Base-by-base conservation (phyloP, 2,797 vertebrate species). In the Paedocypris micromegethes region DNA sequence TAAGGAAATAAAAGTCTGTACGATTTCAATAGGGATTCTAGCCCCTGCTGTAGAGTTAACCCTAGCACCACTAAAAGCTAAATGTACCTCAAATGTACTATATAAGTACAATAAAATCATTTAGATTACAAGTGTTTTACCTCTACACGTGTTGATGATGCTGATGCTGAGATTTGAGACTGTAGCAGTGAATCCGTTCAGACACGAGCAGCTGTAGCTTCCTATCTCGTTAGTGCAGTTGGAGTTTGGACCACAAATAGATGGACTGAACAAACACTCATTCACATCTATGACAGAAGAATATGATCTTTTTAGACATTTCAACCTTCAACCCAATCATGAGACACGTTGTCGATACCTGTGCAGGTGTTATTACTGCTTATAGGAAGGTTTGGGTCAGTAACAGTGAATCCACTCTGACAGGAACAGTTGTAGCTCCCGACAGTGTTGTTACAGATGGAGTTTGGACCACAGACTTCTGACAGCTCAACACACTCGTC, bases 171-270 rank as follows among this genome's bases (percentile, higher is more conserved):
- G 39, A 41, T 1, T 51, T 6, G 53, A 62, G 6, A 55, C 57
- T 42, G 46, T 47, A 5, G 2, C 52, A 63, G 37, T 63, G 42
- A 67, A 73, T 52, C 71, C 71, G 42, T 9, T 41, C 65, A 4
- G 3, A 45, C 64, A 73, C 8, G 58, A 62, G 54, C 64, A 72
- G 37, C n/a, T 67, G 57, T 67, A 67, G 5, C 42, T 62, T 67
- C 64, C 64, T 2, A 46, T 48, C 43, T 53, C 46, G 44, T 72
- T 72, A 40, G 44, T 67, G 23, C 50, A 70, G 52, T 9, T 49
- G 40, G 64, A 6, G 49, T 72, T 2, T 23, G 56, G 55, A 7
- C 62, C 69, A 72, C 69, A 72, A 2, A 42, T 3, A 42, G 40
- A 9, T 43, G 9, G 3, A 58, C 5, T 45, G n/a, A 58, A 0